Evolutionary conservation across 2,113 vertebrate species (phyloP).

Genomic region (Sapayoa aenigma): DNA sequence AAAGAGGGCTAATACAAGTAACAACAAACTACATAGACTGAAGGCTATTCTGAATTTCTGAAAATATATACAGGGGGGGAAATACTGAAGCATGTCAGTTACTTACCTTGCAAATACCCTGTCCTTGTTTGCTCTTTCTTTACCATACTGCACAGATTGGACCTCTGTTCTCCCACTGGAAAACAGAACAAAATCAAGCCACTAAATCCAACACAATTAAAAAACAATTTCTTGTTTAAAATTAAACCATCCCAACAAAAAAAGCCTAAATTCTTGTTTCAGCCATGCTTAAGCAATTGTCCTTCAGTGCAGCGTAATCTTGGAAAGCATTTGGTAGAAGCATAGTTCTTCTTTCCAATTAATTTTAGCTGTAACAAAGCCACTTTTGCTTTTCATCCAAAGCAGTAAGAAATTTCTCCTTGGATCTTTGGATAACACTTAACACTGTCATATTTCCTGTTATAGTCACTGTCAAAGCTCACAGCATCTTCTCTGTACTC

Average conservation of each 20-base stretch:
- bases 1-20: not conserved
- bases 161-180: conserved; percentile 95
- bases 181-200: conserved; percentile 47
- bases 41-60: not conserved
- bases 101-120: conserved; percentile 95
- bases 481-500: not conserved
- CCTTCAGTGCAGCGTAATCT: not conserved
- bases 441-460: not conserved
- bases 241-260: not conserved
- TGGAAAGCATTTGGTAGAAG: not conserved
- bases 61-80: not conserved
- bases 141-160: conserved; percentile 98
- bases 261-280: not conserved
- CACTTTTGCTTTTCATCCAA: not conserved
- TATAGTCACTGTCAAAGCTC: not conserved
- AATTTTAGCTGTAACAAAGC: not conserved
- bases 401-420: not conserved
- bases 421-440: not conserved
- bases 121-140: conserved; percentile 97
- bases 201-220: not conserved
- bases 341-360: not conserved
- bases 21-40: not conserved
- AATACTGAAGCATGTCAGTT: not conserved
- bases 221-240: not conserved
- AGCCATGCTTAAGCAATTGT: not conserved